phyloP scores from a whole-genome alignment of 2,888 invertebrate genomes.

The Epinotia ramella region DNA sequence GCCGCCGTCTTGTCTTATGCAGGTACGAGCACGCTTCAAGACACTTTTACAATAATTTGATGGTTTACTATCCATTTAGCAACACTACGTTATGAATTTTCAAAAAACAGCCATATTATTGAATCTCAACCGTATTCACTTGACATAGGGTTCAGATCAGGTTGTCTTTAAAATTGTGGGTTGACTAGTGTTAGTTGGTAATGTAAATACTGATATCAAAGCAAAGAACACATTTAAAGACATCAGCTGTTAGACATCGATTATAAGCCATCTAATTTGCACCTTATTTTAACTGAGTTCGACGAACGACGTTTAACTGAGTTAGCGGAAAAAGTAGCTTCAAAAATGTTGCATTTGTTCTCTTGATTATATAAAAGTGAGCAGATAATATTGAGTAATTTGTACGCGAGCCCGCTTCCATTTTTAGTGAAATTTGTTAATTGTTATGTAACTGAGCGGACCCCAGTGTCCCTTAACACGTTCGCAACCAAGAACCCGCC shows the following conservation, averaged over 20 bases:
- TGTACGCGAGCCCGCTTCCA: no score
- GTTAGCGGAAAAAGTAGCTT: background rate
- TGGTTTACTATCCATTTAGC: no score
- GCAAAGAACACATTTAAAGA: background rate
- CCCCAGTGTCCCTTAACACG: no score
- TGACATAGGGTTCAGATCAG: conserved; percentile 7
- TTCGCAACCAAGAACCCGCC: no score
- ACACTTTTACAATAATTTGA: no score
- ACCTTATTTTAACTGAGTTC: conserved; percentile 12
- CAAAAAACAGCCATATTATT: background rate
- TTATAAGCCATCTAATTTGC: conserved; percentile 10
- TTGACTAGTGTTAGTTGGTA: conserved; percentile 15
- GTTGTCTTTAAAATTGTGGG: conserved; percentile 3
- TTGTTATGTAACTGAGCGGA: background rate
- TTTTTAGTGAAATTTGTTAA: background rate
- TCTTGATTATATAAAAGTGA: no score
- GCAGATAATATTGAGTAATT: no score
- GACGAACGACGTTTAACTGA: no score
- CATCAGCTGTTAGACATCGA: conserved; percentile 13
- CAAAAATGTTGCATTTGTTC: no score
- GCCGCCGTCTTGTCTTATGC: no score
- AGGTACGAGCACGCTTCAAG: no score
- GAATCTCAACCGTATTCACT: conserved; percentile 2
- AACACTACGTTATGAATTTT: no score
- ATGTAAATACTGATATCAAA: conserved; percentile 12